Evolutionary conservation across 2,113 vertebrate genomes (phyloP).

Genomic region (Oceanodroma tethys): DNA sequence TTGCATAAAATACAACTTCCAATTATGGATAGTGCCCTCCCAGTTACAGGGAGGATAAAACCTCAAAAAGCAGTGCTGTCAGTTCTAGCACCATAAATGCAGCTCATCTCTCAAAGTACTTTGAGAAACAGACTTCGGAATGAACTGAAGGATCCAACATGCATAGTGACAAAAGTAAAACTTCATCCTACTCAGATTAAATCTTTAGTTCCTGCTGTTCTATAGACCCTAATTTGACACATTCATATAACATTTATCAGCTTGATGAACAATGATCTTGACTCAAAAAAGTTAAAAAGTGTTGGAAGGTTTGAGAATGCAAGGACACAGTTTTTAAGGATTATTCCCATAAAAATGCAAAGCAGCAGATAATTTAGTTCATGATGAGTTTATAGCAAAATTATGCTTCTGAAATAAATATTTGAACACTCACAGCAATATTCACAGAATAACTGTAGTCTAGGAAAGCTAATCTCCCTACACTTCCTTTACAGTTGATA

Average conservation of each 20-base stretch:
- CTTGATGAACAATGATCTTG: neutral
- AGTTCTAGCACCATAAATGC: neutral
- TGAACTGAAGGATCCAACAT: neutral
- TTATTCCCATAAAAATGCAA: neutral
- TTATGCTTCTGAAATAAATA: conserved; percentile 16
- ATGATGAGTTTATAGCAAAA: conserved; percentile 10
- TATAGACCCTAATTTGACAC: neutral
- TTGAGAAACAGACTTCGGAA: neutral
- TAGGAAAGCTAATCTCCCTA: conserved; percentile 31
- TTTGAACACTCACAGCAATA: conserved; percentile 26
- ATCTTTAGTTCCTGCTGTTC: neutral
- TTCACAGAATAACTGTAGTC: neutral
- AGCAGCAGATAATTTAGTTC: neutral
- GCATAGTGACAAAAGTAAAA: neutral
- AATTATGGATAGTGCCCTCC: neutral
- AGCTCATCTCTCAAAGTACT: neutral
- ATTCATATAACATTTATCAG: neutral
- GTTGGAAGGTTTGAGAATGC: neutral
- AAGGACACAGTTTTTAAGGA: neutral
- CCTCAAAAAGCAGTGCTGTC: neutral
- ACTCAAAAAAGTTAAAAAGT: neutral
- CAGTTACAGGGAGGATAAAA: neutral
- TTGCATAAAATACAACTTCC: neutral
- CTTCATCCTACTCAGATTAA: neutral
- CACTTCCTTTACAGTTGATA: conserved; percentile 31